Evolutionary conservation across 2,113 vertebrate species (phyloP), one percentile per base, ranked within the genome.

Genomic region (Thryonomys swinderianus): DNA sequence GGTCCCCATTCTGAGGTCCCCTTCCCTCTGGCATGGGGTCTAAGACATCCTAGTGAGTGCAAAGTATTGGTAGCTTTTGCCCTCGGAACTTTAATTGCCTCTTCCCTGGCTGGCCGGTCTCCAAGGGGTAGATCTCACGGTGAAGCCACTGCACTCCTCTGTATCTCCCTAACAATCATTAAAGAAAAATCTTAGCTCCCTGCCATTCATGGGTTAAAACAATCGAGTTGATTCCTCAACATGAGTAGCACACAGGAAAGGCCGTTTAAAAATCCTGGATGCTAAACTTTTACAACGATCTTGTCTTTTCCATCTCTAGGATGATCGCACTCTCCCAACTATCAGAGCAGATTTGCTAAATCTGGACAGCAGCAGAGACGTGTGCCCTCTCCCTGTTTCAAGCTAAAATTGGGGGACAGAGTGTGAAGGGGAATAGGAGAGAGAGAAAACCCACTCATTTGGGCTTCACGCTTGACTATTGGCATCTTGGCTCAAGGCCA

Each of bases 401-500:
- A 97, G 74, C 95, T 85, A 69, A 93, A 87, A 64, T 51, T 76
- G 91, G 85, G 95, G 95, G 90, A 73, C 11, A 62, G 71, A 3
- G 14, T 53, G 42, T 17, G n/a, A 90, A 45, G 7, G 23, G 80
- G 27, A 93, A 94, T 82, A 85, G 83, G 85, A 96, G 91, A 97
- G 96, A 96, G 96, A 96, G 74, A 78, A 53, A 78, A 98, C 83
- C 90, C 96, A 93, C 98, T 95, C 97, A 97, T 98, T 97, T 97
- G 96, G 94, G 86, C 92, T 97, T 97, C 92, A 67, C 81, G 87
- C 96, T 98, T 95, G 98, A 98, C 98, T 97, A 97, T 97, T 59
- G 8, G 85, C 93, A 96, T 96, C 96, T 97, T 98, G 98, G 98
- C 96, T 95, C 94, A 25, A 25, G 32, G 97, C 98, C 98, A 98